Evolutionary conservation across 2,113 vertebrate genomes (phyloP), one percentile per base, ranked within the genome.

Genomic region (Myodes glareolus): DNA sequence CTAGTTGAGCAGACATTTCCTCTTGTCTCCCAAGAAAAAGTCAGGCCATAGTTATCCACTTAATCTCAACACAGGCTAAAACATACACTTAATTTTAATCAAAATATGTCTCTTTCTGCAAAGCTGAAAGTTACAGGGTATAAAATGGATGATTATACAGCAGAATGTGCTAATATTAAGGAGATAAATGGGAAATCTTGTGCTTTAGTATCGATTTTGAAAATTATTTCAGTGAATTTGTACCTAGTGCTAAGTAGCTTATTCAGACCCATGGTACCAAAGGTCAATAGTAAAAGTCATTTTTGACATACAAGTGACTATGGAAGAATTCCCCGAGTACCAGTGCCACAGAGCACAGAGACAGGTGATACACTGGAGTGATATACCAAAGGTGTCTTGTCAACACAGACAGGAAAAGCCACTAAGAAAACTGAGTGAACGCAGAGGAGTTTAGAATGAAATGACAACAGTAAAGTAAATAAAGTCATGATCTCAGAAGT

Each of bases 91-190:
- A 63, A 25, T 84, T 58, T 82, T 39, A 81, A 73, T 96, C 17
- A 93, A 96, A 90, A 85, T 33, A 93, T 36, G 36, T 77, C 42
- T 77, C 67, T 72, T 96, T 90, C 87, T 50, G 87, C 7, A 92
- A 16, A 86, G 33, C 33, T 93, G 90, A 42, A 88, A 88, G 39
- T 50, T 96, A 88, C 65, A 81, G 14, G 52, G 12, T 25, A 65
- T 19, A 76, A 93, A 76, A 61, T 42, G 19, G 78, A 42, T 88
- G 93, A 31, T 84, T 52, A 94, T 29, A 88, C 29, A 72, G 87
- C 63, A 92, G 50, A 84, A 76, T 50, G 70, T 23, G 8, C 63
- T 88, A 36, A 88, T 52, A 93, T 85, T 93, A 93, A 85, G 55
- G 39, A 78, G 29, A 88, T 55, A 16, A 17, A 39, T 45, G n/a